Conservation (phyloP, 2,113 vertebrate species). For the Pseudolaguvia tuberculata region DNA sequence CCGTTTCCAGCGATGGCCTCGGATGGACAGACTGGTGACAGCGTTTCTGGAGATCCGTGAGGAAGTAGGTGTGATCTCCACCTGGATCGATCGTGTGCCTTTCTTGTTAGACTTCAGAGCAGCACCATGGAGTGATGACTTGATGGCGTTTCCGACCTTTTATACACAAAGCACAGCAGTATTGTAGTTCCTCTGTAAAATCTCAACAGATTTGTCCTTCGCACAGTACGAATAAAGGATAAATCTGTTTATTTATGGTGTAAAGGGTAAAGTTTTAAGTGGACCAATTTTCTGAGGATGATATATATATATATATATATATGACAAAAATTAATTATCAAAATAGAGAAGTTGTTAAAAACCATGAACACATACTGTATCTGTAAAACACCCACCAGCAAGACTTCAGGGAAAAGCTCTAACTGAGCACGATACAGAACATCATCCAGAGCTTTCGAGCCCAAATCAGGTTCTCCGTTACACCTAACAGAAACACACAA, state of each 20-base stretch:
- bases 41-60: conserved; percentile 96
- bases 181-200: neutral
- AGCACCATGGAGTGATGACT: conserved; percentile 84
- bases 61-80: conserved; percentile 95
- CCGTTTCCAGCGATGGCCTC: conserved; percentile 97
- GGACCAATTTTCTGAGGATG: too few relatives aligned
- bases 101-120: conserved; percentile 90
- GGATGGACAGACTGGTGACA: conserved; percentile 95
- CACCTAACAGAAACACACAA: conserved; percentile 67
- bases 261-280: too few relatives aligned
- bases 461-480: conserved; percentile 91
- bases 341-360: conserved; percentile 51
- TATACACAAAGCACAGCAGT: neutral
- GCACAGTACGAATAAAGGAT: too few relatives aligned
- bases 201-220: too few relatives aligned
- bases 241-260: too few relatives aligned
- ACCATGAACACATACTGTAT: conserved; percentile 45
- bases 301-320: too few relatives aligned
- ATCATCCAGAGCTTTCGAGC: conserved; percentile 92
- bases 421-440: conserved; percentile 91
- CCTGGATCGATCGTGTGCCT: conserved; percentile 88
- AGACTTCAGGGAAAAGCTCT: conserved; percentile 90
- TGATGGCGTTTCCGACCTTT: conserved; percentile 95
- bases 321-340: neutral
- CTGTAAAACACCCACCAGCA: conserved; percentile 78